Evolutionary conservation across 1,140 invertebrate species (phyloP).

Genomic region (Orchestia grillus): DNA sequence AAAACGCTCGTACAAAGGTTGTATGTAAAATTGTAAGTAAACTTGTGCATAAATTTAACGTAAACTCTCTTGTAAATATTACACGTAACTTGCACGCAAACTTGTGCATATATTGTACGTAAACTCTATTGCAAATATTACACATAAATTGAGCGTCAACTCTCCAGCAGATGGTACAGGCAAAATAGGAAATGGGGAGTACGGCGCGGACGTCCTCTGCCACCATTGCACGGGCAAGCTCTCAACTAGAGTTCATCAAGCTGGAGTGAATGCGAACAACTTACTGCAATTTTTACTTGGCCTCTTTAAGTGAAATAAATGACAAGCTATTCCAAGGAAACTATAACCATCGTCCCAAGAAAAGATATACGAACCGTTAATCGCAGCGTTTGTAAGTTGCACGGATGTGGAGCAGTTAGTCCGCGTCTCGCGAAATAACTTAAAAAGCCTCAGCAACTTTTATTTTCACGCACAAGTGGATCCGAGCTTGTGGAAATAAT

Average conservation of each 20-base stretch:
- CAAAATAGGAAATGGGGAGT: background rate
- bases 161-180: too few species aligned
- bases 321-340: background rate
- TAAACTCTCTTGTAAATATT: too few species aligned
- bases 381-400: background rate
- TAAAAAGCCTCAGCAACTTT: slow-evolving; percentile 1
- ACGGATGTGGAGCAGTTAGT: background rate
- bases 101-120: too few species aligned
- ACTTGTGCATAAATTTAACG: too few species aligned
- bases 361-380: background rate
- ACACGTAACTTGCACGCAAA: too few species aligned
- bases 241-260: background rate
- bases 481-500: background rate
- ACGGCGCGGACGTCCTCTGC: background rate
- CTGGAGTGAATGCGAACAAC: background rate
- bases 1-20: too few species aligned
- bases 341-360: background rate
- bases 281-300: background rate
- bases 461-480: background rate
- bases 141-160: too few species aligned
- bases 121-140: too few species aligned
- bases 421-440: background rate
- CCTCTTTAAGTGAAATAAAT: background rate
- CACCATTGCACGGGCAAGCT: background rate
- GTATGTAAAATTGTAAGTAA: too few species aligned